Evolutionary conservation across 2,797 vertebrate species (phyloP).

Genomic region (Girardinus metallicus): DNA sequence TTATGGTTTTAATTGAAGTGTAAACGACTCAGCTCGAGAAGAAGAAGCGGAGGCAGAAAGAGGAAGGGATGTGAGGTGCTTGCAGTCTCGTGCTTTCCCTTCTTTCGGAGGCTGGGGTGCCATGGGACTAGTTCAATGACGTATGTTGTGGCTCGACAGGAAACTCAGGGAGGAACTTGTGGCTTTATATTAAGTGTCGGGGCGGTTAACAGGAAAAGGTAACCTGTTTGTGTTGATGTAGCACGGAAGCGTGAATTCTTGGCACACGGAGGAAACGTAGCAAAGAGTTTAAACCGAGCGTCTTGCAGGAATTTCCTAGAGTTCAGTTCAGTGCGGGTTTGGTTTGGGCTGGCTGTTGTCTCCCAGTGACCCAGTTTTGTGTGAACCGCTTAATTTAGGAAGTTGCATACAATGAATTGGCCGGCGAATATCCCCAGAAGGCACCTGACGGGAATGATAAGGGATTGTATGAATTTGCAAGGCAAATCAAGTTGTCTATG

Average conservation of each 20-base stretch:
- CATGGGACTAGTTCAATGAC: constrained; percentile 75
- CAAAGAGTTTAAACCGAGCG: constrained; percentile 48
- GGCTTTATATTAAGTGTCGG: constrained; percentile 82
- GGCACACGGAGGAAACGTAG: constrained; percentile 54
- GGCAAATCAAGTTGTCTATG: background rate
- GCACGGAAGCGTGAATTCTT: constrained; percentile 74
- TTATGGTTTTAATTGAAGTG: too few relatives aligned
- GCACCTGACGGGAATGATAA: background rate
- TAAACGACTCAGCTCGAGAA: constrained; percentile 17
- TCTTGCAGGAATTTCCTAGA: constrained; percentile 65
- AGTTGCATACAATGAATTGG: background rate
- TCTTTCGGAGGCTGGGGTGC: constrained; percentile 49
- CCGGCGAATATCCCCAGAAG: background rate
- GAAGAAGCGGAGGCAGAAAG: constrained; percentile 22
- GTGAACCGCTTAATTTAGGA: background rate
- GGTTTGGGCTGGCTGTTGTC: constrained; percentile 50
- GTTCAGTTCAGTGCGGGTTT: constrained; percentile 46
- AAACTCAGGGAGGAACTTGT: constrained; percentile 79
- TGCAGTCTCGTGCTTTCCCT: constrained; percentile 63
- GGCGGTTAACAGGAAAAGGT: constrained; percentile 81
- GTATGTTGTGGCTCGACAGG: constrained; percentile 79
- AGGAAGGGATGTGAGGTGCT: constrained; percentile 59
- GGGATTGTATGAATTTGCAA: background rate
- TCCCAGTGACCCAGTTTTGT: constrained; percentile 10
- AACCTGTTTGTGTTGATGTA: constrained; percentile 74